Evolutionary conservation across 2,113 vertebrate genomes (phyloP).

Genomic region (Toxostoma redivivum): DNA sequence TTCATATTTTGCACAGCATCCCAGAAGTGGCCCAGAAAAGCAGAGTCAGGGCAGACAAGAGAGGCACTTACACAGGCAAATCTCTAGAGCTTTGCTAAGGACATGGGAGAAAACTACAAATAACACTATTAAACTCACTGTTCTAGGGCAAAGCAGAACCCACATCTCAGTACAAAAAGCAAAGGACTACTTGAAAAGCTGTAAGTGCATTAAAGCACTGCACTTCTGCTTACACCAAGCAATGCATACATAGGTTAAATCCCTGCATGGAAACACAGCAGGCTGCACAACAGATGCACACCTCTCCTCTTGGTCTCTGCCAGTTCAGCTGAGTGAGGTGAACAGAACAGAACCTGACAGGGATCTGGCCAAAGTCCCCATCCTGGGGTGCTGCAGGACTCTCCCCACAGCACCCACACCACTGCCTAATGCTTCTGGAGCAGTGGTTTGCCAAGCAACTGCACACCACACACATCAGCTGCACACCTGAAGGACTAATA

Average conservation of each 20-base stretch:
- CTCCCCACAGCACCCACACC: background rate
- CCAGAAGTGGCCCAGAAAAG: conserved; percentile 1
- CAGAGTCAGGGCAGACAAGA: background rate
- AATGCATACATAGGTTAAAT: background rate
- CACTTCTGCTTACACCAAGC: background rate
- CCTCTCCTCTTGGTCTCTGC: background rate
- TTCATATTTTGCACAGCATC: background rate
- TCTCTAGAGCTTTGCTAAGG: background rate
- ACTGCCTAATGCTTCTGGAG: background rate
- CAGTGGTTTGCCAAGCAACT: background rate
- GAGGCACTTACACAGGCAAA: background rate
- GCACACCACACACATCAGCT: background rate
- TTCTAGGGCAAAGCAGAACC: background rate
- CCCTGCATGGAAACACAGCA: background rate
- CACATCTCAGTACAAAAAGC: background rate
- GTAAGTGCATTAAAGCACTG: background rate
- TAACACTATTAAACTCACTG: background rate
- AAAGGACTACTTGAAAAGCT: background rate
- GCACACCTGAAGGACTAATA: background rate
- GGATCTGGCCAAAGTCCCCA: background rate
- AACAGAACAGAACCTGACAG: background rate
- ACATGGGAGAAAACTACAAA: background rate
- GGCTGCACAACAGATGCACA: background rate
- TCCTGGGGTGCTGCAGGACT: background rate
- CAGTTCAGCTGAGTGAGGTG: background rate